phyloP scores from a whole-genome alignment of 2,113 vertebrate genomes.

The Indri indri region DNA sequence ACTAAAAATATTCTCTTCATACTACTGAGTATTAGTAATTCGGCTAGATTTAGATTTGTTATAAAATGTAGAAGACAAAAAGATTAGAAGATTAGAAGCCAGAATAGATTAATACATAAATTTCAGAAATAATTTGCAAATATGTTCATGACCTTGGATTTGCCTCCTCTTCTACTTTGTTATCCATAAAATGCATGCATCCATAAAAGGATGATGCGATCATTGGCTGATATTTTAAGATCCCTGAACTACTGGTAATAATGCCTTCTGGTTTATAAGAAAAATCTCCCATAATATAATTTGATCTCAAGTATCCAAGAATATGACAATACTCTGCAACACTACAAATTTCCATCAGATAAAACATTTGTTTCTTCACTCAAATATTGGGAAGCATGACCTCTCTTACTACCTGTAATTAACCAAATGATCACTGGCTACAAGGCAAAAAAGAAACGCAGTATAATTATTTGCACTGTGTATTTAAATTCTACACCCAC shows the following conservation, averaged over 20 bases:
- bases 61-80: not conserved
- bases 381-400: not conserved
- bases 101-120: not conserved
- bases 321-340: not conserved
- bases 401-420: not conserved
- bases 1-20: not conserved
- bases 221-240: not conserved
- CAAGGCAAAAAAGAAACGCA: not conserved
- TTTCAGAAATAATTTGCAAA: not conserved
- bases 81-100: not conserved
- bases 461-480: not conserved
- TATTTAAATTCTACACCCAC: not conserved
- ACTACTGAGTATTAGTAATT: not conserved
- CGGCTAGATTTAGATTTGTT: constrained; percentile 20
- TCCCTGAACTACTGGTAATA: not conserved
- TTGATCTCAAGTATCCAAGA: constrained; percentile 2
- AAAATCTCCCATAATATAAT: not conserved
- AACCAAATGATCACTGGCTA: not conserved
- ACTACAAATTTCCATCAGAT: not conserved
- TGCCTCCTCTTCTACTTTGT: not conserved
- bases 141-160: not conserved
- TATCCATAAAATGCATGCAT: not conserved
- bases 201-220: not conserved
- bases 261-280: not conserved
- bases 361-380: constrained; percentile 7